These are phyloP conservation scores for Tortricodes alternella DNA, from an alignment of 2,888 invertebrate genomes.

Conservation along the genomic window DNA sequence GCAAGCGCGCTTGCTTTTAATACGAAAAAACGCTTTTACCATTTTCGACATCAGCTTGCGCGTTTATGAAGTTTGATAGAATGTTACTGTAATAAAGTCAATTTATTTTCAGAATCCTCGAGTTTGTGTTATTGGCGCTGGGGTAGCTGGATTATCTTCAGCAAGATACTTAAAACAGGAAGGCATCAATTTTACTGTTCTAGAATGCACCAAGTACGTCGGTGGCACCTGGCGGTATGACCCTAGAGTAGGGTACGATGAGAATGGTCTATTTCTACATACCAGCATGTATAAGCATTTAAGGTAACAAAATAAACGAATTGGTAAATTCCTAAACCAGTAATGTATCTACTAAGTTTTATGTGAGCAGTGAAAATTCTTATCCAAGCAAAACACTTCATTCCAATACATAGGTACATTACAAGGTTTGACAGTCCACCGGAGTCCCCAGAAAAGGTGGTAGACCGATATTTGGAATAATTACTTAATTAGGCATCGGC, in stretches of 20 bases:
- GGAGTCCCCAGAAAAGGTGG: too few relatives aligned
- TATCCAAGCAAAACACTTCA: too few relatives aligned
- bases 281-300: slow-evolving; percentile 88
- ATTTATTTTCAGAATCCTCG: slow-evolving; percentile 40
- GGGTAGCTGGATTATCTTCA: slow-evolving; percentile 65
- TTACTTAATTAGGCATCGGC: too few relatives aligned
- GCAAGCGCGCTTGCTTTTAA: neutral
- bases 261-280: slow-evolving; percentile 82
- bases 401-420: too few relatives aligned
- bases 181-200: slow-evolving; percentile 61
- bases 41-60: slow-evolving; percentile 3
- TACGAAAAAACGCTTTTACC: neutral
- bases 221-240: slow-evolving; percentile 77
- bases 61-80: neutral
- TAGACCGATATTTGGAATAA: too few relatives aligned
- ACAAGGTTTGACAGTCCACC: too few relatives aligned
- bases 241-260: slow-evolving; percentile 75
- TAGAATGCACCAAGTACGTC: slow-evolving; percentile 65
- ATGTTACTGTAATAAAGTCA: neutral
- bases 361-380: too few relatives aligned
- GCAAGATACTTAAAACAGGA: slow-evolving; percentile 67
- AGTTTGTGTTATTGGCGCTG: slow-evolving; percentile 73
- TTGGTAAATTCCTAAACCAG: too few relatives aligned
- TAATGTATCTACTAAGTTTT: too few relatives aligned
- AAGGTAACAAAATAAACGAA: slow-evolving; percentile 79